Percentiles rank a stretch among this genome's conserved stretches.
Evolutionary conservation across 2,888 invertebrate genomes (phyloP).

Genomic region (Argyresthia goedartella): DNA sequence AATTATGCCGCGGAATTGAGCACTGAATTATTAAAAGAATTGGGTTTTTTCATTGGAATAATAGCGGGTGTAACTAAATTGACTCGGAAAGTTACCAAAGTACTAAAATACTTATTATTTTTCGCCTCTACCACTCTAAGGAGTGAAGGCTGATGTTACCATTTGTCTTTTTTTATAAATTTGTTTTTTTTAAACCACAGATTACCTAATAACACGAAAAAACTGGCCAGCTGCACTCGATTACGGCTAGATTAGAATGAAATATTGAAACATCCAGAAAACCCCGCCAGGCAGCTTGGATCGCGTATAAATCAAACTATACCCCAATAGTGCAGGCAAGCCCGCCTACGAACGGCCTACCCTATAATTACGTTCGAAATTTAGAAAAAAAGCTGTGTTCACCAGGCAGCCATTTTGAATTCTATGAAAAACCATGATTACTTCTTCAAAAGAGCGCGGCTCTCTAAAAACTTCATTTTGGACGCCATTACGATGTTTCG

Average conservation of each 20-base stretch:
- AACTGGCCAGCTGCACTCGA: neutral
- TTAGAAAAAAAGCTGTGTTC: conserved; percentile 19
- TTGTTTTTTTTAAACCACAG: neutral
- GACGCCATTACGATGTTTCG: conserved; percentile 23
- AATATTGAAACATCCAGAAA: conserved; percentile 1
- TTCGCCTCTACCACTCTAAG: too few relatives aligned
- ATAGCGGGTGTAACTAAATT: neutral
- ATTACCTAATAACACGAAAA: neutral
- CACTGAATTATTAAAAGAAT: too few relatives aligned
- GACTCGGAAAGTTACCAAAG: neutral
- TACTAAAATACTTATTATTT: too few relatives aligned
- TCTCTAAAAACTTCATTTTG: conserved; percentile 46
- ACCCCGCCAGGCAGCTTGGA: neutral
- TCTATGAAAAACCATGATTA: conserved; percentile 19
- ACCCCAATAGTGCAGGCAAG: conserved; percentile 8
- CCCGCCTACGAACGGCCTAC: conserved; percentile 12
- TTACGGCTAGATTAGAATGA: neutral
- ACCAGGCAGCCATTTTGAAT: conserved; percentile 31
- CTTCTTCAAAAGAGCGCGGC: conserved; percentile 18
- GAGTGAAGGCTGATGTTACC: too few relatives aligned
- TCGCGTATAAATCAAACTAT: conserved; percentile 1
- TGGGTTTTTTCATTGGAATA: conserved; percentile 1
- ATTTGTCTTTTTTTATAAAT: neutral
- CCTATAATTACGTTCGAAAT: conserved; percentile 25
- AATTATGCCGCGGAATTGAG: neutral